Evolutionary conservation across 1,140 invertebrate genomes (phyloP).

Genomic region (Piezodorus guildinii): DNA sequence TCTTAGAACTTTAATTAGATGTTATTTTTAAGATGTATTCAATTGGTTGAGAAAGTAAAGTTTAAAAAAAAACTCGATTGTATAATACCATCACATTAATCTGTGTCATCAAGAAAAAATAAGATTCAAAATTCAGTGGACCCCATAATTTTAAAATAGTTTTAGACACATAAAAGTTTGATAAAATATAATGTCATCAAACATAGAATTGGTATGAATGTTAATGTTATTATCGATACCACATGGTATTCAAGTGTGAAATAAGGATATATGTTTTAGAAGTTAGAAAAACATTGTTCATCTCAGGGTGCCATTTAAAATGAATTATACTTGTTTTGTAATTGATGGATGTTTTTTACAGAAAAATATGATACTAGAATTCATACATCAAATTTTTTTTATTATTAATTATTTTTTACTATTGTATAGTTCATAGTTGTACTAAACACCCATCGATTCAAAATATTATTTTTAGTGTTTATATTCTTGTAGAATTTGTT

Average conservation of each 20-base stretch:
- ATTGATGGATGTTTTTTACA: slow-evolving; percentile 21
- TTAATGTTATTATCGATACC: too few relatives aligned
- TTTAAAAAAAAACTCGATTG: neutral
- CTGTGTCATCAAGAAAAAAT: too few relatives aligned
- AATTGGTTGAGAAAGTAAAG: neutral
- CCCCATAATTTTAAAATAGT: neutral
- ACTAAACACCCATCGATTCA: slow-evolving; percentile 20
- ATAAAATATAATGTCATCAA: neutral
- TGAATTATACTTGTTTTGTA: slow-evolving; percentile 8
- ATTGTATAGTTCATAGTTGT: neutral
- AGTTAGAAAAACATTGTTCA: slow-evolving; percentile 4
- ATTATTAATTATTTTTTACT: neutral
- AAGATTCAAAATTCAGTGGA: neutral
- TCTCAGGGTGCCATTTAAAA: slow-evolving; percentile 19
- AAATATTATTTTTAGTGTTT: slow-evolving; percentile 10
- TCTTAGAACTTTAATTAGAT: slow-evolving; percentile 4
- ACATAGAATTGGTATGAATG: too few relatives aligned
- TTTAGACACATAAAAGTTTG: neutral
- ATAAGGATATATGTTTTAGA: slow-evolving; percentile 5
- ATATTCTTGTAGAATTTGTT: slow-evolving; percentile 15
- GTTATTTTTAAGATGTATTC: neutral
- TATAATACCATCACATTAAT: neutral
- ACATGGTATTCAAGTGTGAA: neutral
- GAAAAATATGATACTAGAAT: neutral
- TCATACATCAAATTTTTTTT: neutral